Evolutionary conservation across 1,140 invertebrate species (phyloP).

Genomic region (Ylistrum balloti): DNA sequence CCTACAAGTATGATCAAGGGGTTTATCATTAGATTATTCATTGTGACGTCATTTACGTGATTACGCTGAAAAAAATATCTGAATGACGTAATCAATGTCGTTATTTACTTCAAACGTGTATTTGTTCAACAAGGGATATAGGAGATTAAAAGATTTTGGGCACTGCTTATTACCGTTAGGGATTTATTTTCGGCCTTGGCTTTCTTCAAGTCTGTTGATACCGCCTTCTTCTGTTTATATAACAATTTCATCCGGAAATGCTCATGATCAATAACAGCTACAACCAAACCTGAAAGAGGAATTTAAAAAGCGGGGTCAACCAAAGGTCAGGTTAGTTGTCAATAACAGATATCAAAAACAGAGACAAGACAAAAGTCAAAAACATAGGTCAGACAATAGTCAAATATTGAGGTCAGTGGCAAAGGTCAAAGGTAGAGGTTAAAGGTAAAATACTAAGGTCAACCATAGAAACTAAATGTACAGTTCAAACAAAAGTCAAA

Average conservation of each 20-base stretch:
- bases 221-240: conserved; percentile 70
- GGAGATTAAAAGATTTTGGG: too few species aligned
- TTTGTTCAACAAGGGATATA: too few species aligned
- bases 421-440: background rate
- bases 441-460: background rate
- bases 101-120: too few species aligned
- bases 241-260: conserved; percentile 73
- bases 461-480: background rate
- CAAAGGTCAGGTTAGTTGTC: background rate
- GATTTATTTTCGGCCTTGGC: conserved; percentile 50
- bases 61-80: too few species aligned
- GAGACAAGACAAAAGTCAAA: too few species aligned
- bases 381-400: background rate
- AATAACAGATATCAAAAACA: background rate
- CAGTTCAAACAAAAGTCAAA: too few species aligned
- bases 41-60: too few species aligned
- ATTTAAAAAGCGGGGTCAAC: background rate
- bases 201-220: conserved; percentile 49
- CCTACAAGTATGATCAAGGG: too few species aligned
- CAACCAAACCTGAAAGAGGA: conserved; percentile 72
- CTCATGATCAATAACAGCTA: conserved; percentile 73
- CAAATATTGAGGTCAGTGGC: too few species aligned
- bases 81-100: too few species aligned
- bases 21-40: too few species aligned
- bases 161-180: conserved; percentile 53